Conservation (phyloP, 2,797 vertebrate genomes). For the Ctenopoma kingsleyae region DNA sequence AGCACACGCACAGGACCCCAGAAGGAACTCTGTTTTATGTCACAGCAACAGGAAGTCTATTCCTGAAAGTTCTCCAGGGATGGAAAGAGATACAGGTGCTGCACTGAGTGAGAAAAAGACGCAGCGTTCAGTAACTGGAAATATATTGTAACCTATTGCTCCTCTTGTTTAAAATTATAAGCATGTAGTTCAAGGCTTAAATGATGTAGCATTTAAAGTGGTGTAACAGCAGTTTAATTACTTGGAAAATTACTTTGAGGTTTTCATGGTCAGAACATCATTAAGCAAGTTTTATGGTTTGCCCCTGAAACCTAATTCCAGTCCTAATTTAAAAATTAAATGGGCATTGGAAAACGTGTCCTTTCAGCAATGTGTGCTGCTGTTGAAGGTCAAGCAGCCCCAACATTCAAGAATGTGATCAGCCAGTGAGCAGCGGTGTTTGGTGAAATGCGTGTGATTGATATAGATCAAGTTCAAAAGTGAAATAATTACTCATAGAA, state of each 20-base stretch:
- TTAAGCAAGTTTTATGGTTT: slow-evolving; percentile 1
- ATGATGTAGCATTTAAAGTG: background rate
- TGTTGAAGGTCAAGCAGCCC: too few relatives aligned
- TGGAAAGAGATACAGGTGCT: slow-evolving; percentile 93
- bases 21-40: slow-evolving; percentile 90
- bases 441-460: background rate
- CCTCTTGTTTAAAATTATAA: background rate
- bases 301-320: background rate
- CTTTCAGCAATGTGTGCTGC: background rate
- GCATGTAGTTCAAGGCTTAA: background rate
- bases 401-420: background rate
- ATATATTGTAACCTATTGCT: too few relatives aligned
- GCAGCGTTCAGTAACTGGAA: too few relatives aligned
- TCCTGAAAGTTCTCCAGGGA: slow-evolving; percentile 91
- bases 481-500: too few relatives aligned
- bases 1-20: slow-evolving; percentile 83
- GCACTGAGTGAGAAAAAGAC: slow-evolving; percentile 52
- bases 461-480: slow-evolving; percentile 2
- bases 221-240: slow-evolving; percentile 1
- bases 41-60: slow-evolving; percentile 87
- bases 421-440: background rate
- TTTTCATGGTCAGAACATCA: slow-evolving; percentile 6
- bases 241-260: background rate
- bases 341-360: background rate
- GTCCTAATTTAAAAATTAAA: background rate